These are phyloP conservation scores for Paradisaea rubra DNA, from an alignment of 2,113 vertebrate genomes.

Conservation along the genomic window DNA sequence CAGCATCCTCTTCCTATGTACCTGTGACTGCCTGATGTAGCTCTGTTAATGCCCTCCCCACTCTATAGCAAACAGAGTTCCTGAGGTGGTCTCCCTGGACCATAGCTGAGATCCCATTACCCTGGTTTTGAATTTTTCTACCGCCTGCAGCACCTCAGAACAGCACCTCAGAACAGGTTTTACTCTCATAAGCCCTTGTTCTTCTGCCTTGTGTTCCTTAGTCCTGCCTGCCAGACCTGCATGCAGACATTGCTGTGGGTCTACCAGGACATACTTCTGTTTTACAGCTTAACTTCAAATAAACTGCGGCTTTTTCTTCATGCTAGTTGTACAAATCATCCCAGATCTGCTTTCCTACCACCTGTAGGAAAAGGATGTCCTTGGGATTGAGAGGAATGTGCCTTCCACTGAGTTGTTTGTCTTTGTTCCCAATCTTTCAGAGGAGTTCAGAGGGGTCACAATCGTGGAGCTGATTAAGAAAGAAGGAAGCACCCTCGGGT, in stretches of 20 bases:
- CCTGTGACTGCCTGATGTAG: neutral
- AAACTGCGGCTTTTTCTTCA: neutral
- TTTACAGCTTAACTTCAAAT: neutral
- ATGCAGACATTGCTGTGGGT: neutral
- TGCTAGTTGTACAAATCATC: neutral
- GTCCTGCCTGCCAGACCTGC: neutral
- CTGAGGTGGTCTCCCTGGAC: neutral
- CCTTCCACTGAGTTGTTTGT: neutral
- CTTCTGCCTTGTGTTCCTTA: neutral
- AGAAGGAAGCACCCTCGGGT: slow-evolving; percentile 91
- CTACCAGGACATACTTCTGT: neutral
- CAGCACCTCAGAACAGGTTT: no score
- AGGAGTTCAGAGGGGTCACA: slow-evolving; percentile 90
- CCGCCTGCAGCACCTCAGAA: neutral
- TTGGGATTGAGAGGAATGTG: neutral
- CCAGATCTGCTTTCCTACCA: neutral
- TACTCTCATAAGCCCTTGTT: neutral
- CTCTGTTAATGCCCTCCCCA: neutral
- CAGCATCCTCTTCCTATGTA: neutral
- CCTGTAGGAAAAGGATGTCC: neutral
- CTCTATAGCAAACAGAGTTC: neutral
- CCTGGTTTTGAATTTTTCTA: neutral
- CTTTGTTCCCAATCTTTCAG: slow-evolving; percentile 63
- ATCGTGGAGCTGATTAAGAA: slow-evolving; percentile 95
- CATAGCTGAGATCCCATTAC: neutral